Evolutionary conservation across 1,140 invertebrate genomes (phyloP).

Genomic region (Drosophila bocki): DNA sequence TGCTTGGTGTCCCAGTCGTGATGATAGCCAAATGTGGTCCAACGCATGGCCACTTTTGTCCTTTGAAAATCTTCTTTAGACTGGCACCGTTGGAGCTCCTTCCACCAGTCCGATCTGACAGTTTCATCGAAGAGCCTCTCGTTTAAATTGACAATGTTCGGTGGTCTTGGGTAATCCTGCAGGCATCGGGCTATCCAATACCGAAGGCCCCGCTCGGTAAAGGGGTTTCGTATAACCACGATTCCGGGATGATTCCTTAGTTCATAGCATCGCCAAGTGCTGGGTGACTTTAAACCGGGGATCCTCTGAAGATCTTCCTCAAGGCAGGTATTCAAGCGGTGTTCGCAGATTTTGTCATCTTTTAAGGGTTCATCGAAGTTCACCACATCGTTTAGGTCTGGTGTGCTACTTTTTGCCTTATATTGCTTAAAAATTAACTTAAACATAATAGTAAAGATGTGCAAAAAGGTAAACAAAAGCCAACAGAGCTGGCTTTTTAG

Average conservation of each 20-base stretch:
- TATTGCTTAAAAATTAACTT: constrained; percentile 88
- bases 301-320: not conserved
- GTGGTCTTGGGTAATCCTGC: constrained; percentile 90
- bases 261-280: constrained; percentile 87
- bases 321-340: constrained; percentile 3
- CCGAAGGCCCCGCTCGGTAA: constrained; percentile 90
- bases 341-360: constrained; percentile 18
- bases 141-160: constrained; percentile 93
- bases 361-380: constrained; percentile 79
- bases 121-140: constrained; percentile 46
- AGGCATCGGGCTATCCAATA: constrained; percentile 94
- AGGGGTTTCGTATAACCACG: constrained; percentile 93
- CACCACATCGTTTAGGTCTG: constrained; percentile 86
- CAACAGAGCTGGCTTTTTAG: not conserved
- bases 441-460: constrained; percentile 77
- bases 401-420: constrained; percentile 86
- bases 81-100: constrained; percentile 85
- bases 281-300: constrained; percentile 83
- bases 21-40: constrained; percentile 97
- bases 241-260: constrained; percentile 88
- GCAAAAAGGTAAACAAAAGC: constrained; percentile 4
- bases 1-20: constrained; percentile 98
- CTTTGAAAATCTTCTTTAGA: constrained; percentile 67
- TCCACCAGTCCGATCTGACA: constrained; percentile 75
- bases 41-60: constrained; percentile 90